A percentile compares a stretch with the other conserved stretches of the same genome.
These are phyloP conservation scores for Aurelia aurita complex sp. Pacific DNA, from an alignment of 30 jellyfish, hydroid and myxozoan genomes.

Conservation along the genomic window DNA sequence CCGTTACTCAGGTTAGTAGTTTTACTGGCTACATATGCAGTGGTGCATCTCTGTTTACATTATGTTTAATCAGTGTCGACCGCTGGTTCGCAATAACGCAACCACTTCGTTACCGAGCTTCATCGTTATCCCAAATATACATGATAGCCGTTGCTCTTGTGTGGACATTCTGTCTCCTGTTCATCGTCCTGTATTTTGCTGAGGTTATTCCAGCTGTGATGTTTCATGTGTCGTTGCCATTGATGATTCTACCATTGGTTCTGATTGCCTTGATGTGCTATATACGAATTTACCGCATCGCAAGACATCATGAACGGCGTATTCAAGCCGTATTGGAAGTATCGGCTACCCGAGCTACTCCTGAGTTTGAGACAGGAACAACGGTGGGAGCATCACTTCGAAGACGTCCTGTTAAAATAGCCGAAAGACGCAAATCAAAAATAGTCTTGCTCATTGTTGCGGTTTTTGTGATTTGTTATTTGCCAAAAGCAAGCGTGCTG, in stretches of 20 bases:
- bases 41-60: conserved; percentile 8
- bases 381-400: too few relatives aligned
- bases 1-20: neutral
- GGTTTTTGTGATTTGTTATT: conserved; percentile 1
- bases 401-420: neutral
- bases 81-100: conserved; percentile 18
- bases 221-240: neutral
- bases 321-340: neutral
- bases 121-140: neutral
- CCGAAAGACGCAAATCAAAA: conserved; percentile 18
- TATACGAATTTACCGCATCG: conserved; percentile 10
- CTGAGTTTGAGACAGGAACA: neutral
- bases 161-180: neutral
- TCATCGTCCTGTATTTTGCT: neutral
- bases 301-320: conserved; percentile 26
- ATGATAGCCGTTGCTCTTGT: neutral
- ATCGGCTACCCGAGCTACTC: neutral
- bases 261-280: conserved; percentile 14
- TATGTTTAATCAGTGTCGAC: conserved; percentile 23
- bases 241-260: neutral
- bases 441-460: conserved; percentile 11
- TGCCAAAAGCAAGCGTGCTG: conserved; percentile 14
- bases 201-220: neutral
- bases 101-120: conserved; percentile 16
- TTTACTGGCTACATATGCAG: conserved; percentile 19